phyloP scores from a whole-genome alignment of 2,113 vertebrate species.

The Meleagris gallopavo region DNA sequence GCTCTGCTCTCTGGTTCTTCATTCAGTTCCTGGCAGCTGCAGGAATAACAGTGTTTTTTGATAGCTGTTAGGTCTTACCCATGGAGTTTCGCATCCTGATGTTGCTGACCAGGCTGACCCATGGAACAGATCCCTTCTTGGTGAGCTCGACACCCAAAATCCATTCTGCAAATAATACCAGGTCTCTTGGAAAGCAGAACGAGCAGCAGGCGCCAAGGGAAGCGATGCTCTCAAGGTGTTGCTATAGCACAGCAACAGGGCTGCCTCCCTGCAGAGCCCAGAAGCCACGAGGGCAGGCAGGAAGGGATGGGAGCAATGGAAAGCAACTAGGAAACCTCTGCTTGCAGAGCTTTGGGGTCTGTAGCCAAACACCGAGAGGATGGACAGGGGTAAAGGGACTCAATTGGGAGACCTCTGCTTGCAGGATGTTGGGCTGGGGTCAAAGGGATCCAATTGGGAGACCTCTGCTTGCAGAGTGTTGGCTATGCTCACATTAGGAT shows the following conservation, averaged over 20 bases:
- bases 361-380: no score
- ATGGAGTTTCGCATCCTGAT: background rate
- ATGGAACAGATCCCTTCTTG: rapidly evolving
- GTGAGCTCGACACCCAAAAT: background rate
- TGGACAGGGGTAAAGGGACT: no score
- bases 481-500: background rate
- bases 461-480: background rate
- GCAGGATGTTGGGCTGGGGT: no score
- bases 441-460: background rate
- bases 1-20: slow-evolving; percentile 31
- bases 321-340: background rate
- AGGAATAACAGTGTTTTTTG: background rate
- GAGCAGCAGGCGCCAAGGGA: background rate
- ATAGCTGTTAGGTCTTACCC: background rate
- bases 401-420: no score
- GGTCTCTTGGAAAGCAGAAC: background rate
- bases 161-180: background rate
- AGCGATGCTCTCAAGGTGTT: background rate
- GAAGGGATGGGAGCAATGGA: rapidly evolving
- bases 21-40: background rate
- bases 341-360: background rate
- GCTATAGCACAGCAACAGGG: background rate
- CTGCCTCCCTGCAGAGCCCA: background rate
- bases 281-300: rapidly evolving
- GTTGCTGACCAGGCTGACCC: background rate